Evolutionary conservation across 2,888 invertebrate species (phyloP).

Genomic region (Phoenoteleia sp.): DNA sequence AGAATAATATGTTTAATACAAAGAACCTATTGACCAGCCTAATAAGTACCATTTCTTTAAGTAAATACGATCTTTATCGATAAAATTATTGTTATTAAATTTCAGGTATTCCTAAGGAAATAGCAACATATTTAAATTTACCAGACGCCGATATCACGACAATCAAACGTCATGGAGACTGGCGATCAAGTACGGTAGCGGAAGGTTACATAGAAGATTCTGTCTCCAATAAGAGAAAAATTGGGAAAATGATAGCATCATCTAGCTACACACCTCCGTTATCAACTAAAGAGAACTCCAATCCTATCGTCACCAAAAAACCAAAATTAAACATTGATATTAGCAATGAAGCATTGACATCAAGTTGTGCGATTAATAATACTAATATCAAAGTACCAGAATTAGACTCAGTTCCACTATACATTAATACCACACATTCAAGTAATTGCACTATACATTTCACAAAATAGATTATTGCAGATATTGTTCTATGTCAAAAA

Average conservation of each 20-base stretch:
- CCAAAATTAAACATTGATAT: neutral
- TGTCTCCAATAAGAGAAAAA: neutral
- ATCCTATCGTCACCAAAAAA: neutral
- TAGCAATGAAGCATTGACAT: neutral
- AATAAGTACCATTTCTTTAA: no score
- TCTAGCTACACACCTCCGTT: neutral
- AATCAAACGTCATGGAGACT: neutral
- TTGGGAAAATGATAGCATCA: neutral
- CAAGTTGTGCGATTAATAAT: neutral
- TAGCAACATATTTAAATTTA: neutral
- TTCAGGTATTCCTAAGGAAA: neutral
- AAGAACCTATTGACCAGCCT: no score
- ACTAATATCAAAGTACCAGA: neutral
- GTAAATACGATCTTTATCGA: no score
- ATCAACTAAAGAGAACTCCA: neutral
- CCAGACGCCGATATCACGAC: neutral
- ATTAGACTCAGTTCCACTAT: neutral
- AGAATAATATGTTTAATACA: no score
- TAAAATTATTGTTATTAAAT: no score
- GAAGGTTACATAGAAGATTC: conserved; percentile 13
- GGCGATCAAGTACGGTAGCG: neutral
- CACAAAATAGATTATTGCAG: neutral
- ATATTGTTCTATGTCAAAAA: neutral
- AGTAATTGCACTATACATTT: neutral
- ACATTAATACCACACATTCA: neutral